Base-by-base conservation (phyloP, 2,888 invertebrate species). In the Apantesis nais region DNA sequence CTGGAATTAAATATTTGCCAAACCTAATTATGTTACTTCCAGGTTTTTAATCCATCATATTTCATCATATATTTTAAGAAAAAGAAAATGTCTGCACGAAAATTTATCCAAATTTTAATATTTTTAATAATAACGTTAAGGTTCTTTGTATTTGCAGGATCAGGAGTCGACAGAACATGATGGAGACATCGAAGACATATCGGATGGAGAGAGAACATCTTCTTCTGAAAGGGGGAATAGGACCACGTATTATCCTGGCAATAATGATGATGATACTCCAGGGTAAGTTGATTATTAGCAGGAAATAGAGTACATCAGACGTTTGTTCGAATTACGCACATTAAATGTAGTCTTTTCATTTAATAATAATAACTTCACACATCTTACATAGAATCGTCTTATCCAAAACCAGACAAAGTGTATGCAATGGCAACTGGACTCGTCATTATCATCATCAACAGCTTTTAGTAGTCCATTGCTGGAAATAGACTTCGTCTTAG, bases 111-210 rank as follows among this genome's bases (percentile, higher is more conserved):
- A n/a, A n/a, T 5, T 25, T 25, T 25, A 55, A 25, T 55, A 25
- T 25, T 1, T 25, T 55, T 55, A 55, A 55, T 5, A 29, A 5
- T 55, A 25, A 55, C 14, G 14, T 7, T 55, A 14, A 55, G 29
- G 29, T 58, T 48, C 48, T 1, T 1, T 22, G n/a, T 55, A 1
- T 34, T 52, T 63, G 0, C 90, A 96, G 94, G 95, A 95, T 29
- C 96, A 96, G 83, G 97, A 96, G 86, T 97, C 97, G 29, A 97
- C 97, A 14, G 98, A 98, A 73, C 98, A 98, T 85, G 98, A 98
- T 77, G 98, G 97, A 0, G 98, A 98, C 80, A 96, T 98, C 0
- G 98, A 98, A 83, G 98, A 98, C 83, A 98, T 98, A 85, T 98
- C 97, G 0, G 98, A 98, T 86, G 97, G 97, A 0, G 97, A 97